Evolutionary conservation across 2,888 invertebrate species (phyloP).

Genomic region (Chaetoderma sp.): DNA sequence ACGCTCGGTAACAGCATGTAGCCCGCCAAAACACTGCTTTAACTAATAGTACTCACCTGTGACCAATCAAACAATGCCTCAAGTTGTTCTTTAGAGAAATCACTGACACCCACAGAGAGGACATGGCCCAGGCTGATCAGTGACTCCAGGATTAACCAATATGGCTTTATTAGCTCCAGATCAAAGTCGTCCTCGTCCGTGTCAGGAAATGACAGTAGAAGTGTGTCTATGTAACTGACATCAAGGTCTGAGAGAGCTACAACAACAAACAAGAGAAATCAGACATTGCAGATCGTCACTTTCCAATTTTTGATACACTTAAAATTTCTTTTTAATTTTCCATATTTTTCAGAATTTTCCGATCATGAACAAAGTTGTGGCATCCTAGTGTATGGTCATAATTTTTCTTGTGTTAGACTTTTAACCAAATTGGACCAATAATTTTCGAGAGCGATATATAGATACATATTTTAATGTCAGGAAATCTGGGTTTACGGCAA

Average conservation of each 20-base stretch:
- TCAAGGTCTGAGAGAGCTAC: constrained; percentile 76
- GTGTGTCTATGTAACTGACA: constrained; percentile 82
- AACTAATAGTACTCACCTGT: constrained; percentile 72
- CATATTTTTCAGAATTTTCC: not conserved
- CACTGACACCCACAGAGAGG: constrained; percentile 85
- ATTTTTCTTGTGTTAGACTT: not conserved
- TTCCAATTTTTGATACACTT: too few relatives aligned
- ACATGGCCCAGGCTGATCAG: constrained; percentile 77
- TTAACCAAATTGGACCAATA: not conserved
- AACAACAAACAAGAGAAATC: constrained; percentile 54
- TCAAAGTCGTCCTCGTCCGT: constrained; percentile 45
- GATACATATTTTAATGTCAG: too few relatives aligned
- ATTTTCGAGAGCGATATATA: not conserved
- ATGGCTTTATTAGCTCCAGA: constrained; percentile 78
- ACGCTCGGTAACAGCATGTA: too few relatives aligned
- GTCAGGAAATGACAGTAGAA: constrained; percentile 80
- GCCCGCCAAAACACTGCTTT: too few relatives aligned
- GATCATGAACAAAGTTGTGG: not conserved
- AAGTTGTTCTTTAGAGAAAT: constrained; percentile 86
- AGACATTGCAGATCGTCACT: not conserved
- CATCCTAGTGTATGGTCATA: not conserved
- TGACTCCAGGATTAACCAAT: constrained; percentile 84
- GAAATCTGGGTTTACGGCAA: too few relatives aligned
- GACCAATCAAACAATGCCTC: constrained; percentile 82
- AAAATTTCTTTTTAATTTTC: not conserved